Evolutionary conservation across 1,140 invertebrate species (phyloP), one percentile per base, ranked within the genome.

Genomic region (Monomorium pharaonis): DNA sequence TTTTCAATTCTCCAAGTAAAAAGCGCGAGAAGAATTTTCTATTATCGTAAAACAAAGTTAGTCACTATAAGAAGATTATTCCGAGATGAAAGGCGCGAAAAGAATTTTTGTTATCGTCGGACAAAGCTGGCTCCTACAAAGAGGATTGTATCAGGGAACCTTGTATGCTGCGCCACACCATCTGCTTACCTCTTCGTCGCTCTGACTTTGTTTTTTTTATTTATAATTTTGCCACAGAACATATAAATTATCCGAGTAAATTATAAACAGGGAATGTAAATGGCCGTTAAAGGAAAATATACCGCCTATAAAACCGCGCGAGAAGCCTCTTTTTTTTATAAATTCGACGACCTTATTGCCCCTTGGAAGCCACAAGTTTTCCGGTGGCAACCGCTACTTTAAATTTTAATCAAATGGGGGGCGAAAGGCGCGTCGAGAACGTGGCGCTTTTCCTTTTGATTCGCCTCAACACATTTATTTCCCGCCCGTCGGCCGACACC

Each of bases 51-150:
- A 60, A 62, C 51, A 58, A 54, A 80, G 62, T 80, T 80, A 54
- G 75, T 63, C 27, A 42, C 58, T 80, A 51, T 67, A 80, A 58
- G 60, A 80, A 67, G 65, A 81, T 81, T 44, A 72, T 81, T 56
- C 30, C 18, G 24, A 44, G 65, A 81, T 72, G 51, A 81, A 81
- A 72, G 65, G 65, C 65, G 78, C 51, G 24, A 81, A 56, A 58
- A 81, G 65, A 72, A 81, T 72, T 81, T 81, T 72, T 58, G 65
- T 56, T 72, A 58, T 44, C 37, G 4, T 4, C 67, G 7, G 24
- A 44, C 21, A 16, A 56, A 60, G 37, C 7, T 58, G 21, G 21
- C n/a, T 44, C 12, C 24, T 76, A 62, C 74, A 63, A 63, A 77
- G 75, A 63, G 63, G 37, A 77, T 77, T 47, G 16, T 77, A 77